Base-by-base conservation (phyloP, 2,113 vertebrate genomes). In the Nycticryphes semicollaris region DNA sequence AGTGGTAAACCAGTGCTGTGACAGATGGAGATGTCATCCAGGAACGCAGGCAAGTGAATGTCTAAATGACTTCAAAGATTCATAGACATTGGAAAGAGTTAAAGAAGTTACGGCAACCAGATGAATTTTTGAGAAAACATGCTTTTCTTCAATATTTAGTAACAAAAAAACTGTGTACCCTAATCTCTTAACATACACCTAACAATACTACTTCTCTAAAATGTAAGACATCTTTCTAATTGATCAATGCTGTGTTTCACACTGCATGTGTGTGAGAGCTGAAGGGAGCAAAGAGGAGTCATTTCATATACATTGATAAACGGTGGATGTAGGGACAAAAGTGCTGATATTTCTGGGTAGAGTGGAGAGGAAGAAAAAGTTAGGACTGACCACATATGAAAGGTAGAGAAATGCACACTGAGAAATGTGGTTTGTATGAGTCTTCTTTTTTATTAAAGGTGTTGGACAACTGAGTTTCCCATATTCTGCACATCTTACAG, bases 31-130 rank as follows among this genome's bases (percentile, higher is more conserved):
- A 21, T 19, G 2, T 15, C 23, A 10, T 21, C 33, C 39, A 37
- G 20, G 25, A 39, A 75, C 56, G 51, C 1, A 8, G 12, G 24
- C 21, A 45, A 43, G 20, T 8, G 1, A 1, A 0, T 15, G 4
- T 51, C 4, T 63, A 64, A 14, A 45, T 12, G 24, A 25, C 0
- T 1, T 30, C 64, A 53, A 84, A 43, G 25, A 28, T 22, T 7
- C 14, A 25, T 22, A 37, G 41, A 35, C 27, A 59, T 70, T 25
- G 14, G 9, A 68, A 56, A 70, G 17, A 45, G 15, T 39, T 54
- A 59, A 54, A 59, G 14, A 75, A 67, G 8, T n/a, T 1, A 15
- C 24, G 7, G 1, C 4, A 37, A 53, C 54, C 3, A 80, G 12
- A 10, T 3, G 12, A 79, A 59, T 0, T 0, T 37, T 78, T 67